Evolutionary conservation across 2,888 invertebrate species (phyloP), one percentile per base, ranked within the genome.

Genomic region (Athalia circularis): DNA sequence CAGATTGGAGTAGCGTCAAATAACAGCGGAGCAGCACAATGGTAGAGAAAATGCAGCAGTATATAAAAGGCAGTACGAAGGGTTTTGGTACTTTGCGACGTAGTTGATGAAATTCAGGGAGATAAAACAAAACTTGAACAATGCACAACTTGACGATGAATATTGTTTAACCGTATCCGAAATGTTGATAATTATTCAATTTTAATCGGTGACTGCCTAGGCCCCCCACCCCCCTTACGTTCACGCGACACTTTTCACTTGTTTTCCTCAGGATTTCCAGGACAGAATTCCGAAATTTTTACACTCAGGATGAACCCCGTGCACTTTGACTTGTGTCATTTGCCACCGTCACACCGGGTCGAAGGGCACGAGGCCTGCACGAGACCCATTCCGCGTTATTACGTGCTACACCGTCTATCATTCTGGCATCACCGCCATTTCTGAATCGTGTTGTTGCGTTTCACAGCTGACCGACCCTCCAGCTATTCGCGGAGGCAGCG

Each of bases 401-500:
- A 83, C 82, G 83, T 84, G 83, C 81, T 77, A 82, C 82, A 82
- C 85, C 82, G 81, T 81, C 82, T 83, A 67, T 86, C 87, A 84
- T 86, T 82, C 82, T 84, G 82, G 82, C 84, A 82, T 79, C 81
- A 86, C 86, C 87, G 88, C 88, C 88, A 88, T 88, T 88, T 86
- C 61, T 62, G 74, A 61, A 62, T 75, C 9, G 85, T 13, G 74
- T 76, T 77, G 79, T 81, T 74, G 50, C 61, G 67, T 70, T 77
- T 81, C 79, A 80, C 80, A 79, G 79, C 79, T 79, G 79, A 79
- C 67, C 79, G 76, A 75, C n/a, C 50, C 79, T 79, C 75, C 82
- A 76, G 75, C 83, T 76, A 77, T 75, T 78, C 77, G 80, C 81
- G 79, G 81, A 79, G 77, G 77, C 9, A 29, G 95, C 94, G 80